Evolutionary conservation across 2,888 invertebrate genomes (phyloP), one percentile per base, ranked within the genome.

Genomic region (Eugnorisma glareosa): DNA sequence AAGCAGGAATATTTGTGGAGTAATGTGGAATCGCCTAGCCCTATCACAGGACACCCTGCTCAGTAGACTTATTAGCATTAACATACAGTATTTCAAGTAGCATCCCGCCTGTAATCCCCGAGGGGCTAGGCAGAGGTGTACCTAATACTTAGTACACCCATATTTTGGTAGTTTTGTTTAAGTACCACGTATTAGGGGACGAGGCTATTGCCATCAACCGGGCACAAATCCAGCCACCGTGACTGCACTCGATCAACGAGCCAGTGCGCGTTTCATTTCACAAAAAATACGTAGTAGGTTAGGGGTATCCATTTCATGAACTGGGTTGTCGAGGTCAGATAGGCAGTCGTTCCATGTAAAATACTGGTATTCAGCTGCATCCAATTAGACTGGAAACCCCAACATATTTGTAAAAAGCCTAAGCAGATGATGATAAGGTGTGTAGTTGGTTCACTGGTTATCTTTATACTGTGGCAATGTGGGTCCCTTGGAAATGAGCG

Each of bases 1-100:
- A 90, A 89, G 90, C 77, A 87, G 84, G 90, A 91, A 90, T 90
- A 90, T 90, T 90, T 89, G 84, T 75, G 28, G 88, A 91, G 91
- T 90, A 91, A 93, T 90, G 90, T 86, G 90, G 84, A 89, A 18
- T 54, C 31, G 5, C 31, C 54, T 8, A n/a, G 63, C 6, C 37
- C 6, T n/a, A n/a, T 5, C 5, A 37, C 37, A 63, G 63, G 10
- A 35, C 21, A 61, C 4, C 31, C 10, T 61, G 31, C 0, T 21
- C 59, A 61, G 59, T 61, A 61, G 54, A 54, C 13, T 4, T n/a
- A n/a, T 54, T n/a, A 54, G 11, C 11, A 54, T n/a, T 54, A 31
- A 57, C 18, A 28, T 28, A 18, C 28, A 31, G 18, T 59, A 18
- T 59, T 18, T 31, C 31, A 31, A 3, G 31, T 59, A 31, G 5